These are phyloP conservation scores for Autographa gamma DNA, from an alignment of 2,888 invertebrate genomes.

Conservation along the genomic window DNA sequence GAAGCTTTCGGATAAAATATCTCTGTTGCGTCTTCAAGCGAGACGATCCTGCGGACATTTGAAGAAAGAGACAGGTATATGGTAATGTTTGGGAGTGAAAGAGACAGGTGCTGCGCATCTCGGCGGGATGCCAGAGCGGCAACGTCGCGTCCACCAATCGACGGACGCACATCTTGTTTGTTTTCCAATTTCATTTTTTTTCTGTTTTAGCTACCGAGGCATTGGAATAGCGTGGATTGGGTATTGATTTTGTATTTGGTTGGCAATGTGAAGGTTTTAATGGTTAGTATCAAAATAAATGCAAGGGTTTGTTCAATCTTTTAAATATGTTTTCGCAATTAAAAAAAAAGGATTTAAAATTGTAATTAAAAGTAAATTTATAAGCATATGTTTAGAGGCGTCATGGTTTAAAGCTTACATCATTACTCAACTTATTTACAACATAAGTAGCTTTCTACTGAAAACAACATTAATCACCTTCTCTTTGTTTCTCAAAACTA, in stretches of 20 bases:
- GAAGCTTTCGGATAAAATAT: slow-evolving; percentile 85
- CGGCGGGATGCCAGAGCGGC: slow-evolving; percentile 81
- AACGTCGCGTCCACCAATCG: slow-evolving; percentile 87
- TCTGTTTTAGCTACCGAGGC: slow-evolving; percentile 58
- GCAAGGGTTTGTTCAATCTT: too few species aligned
- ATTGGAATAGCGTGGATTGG: slow-evolving; percentile 61
- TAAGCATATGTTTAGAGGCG: too few species aligned
- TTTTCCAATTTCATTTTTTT: slow-evolving; percentile 76
- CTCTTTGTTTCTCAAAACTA: slow-evolving; percentile 11
- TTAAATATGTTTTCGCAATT: too few species aligned
- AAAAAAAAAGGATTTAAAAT: too few species aligned
- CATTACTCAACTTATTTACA: too few species aligned
- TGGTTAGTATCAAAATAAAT: not conserved
- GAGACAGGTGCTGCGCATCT: slow-evolving; percentile 76
- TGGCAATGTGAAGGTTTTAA: not conserved
- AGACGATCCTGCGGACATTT: slow-evolving; percentile 85
- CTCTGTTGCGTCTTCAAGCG: slow-evolving; percentile 87
- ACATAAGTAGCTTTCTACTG: not conserved
- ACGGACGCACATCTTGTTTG: slow-evolving; percentile 79
- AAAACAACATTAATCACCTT: not conserved
- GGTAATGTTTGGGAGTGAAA: slow-evolving; percentile 55
- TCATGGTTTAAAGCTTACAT: too few species aligned
- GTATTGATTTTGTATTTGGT: slow-evolving; percentile 44
- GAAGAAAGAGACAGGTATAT: slow-evolving; percentile 68
- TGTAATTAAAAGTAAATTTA: too few species aligned